Evolutionary conservation across 2,888 invertebrate species (phyloP), one percentile per base, ranked within the genome.

Genomic region (Parnassius orleans): DNA sequence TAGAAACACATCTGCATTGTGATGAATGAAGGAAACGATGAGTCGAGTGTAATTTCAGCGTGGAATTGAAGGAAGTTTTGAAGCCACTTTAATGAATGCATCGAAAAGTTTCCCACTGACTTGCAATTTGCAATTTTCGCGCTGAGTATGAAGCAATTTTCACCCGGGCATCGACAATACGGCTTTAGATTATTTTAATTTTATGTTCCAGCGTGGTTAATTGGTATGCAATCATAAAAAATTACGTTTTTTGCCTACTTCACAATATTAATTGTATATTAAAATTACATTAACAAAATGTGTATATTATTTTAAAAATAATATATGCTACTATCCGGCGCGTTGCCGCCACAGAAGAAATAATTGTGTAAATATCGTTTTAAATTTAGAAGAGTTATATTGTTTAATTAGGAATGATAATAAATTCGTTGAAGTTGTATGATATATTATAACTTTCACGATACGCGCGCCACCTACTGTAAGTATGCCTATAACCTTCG

Each of bases 11-110:
- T 65, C 65, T 67, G 63, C 69, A 67, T 61, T 66, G 65, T 72
- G 68, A 71, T 69, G 71, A 72, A 71, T 67, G 68, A 69, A 68
- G 69, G 69, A 71, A 69, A 67, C 68, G 71, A 73, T 71, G 73
- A 72, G 69, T 73, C 74, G 65, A 72, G 74, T 72, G 76, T 78
- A 82, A 82, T 81, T 82, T 77, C 72, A 74, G 75, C 73, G 71
- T 67, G 69, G 76, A 78, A 83, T 81, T 78, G 70, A 80, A 83
- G 82, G 79, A 82, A 84, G 79, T 86, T 83, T 71, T 69, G 72
- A 75, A 76, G 71, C 77, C 78, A 78, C 82, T 72, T 68, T 84
- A 83, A 85, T 82, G 80, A 84, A 84, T 85, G 83, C 84, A 85
- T 79, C 80, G 78, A 75, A 78, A 84, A 86, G 80, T 86, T 84